Percentiles rank a stretch among this genome's conserved stretches.
phyloP scores from a whole-genome alignment of 30 jellyfish, hydroid and myxozoan species.

The Mastigias papua region DNA sequence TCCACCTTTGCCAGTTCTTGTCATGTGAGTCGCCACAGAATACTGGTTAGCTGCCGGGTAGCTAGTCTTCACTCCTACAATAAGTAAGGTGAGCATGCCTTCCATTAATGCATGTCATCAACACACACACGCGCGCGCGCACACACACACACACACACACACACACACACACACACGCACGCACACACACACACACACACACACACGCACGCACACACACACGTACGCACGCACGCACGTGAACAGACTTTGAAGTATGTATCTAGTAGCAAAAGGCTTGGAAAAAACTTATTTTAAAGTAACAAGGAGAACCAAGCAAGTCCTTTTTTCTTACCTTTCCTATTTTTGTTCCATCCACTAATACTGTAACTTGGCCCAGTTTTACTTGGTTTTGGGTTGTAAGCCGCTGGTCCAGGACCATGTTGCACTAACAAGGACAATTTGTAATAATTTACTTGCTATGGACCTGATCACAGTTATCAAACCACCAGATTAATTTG shows the following conservation, averaged over 20 bases:
- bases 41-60: constrained; percentile 85
- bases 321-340: constrained; percentile 37
- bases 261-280: not conserved
- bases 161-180: too few species aligned
- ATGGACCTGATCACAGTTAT: not conserved
- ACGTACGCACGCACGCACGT: too few species aligned
- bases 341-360: constrained; percentile 68
- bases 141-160: too few species aligned
- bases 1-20: constrained; percentile 43
- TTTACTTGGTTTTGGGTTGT: constrained; percentile 50
- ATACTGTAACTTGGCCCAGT: constrained; percentile 75
- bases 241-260: not conserved
- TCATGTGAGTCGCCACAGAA: constrained; percentile 55
- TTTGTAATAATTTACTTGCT: not conserved
- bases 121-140: too few species aligned
- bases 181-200: too few species aligned
- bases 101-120: too few species aligned
- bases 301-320: not conserved
- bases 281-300: not conserved
- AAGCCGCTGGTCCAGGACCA: constrained; percentile 93
- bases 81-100: too few species aligned
- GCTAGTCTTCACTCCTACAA: not conserved
- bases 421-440: constrained; percentile 17
- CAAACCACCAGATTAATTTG: too few species aligned
- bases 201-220: too few species aligned